Conservation (phyloP, 2,113 vertebrate genomes). For the Phocoena sinus region DNA sequence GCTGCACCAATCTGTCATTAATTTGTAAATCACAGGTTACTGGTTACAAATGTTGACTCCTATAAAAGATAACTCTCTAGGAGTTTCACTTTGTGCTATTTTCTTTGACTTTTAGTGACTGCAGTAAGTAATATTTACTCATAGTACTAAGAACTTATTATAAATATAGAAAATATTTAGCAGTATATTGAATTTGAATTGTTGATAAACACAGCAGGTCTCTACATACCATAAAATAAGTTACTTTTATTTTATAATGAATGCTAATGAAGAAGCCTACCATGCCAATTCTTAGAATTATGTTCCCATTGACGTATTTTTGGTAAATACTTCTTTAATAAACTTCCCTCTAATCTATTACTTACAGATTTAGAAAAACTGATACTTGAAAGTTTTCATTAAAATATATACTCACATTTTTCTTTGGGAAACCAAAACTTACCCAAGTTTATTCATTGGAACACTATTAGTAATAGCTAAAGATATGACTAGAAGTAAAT, state of each 20-base stretch:
- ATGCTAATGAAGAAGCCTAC: neutral
- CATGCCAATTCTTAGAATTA: neutral
- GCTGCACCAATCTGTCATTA: slow-evolving; percentile 48
- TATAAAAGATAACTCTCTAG: slow-evolving; percentile 45
- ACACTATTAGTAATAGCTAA: neutral
- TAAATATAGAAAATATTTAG: slow-evolving; percentile 15
- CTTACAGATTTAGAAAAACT: neutral
- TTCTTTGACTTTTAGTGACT: slow-evolving; percentile 46
- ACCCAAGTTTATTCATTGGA: neutral
- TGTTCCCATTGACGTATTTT: neutral
- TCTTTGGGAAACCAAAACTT: neutral
- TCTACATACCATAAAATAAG: neutral
- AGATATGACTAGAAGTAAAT: neutral
- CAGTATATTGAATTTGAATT: neutral
- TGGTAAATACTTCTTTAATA: neutral
- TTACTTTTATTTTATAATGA: neutral
- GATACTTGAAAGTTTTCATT: neutral
- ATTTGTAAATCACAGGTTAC: slow-evolving; percentile 69
- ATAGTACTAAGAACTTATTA: neutral
- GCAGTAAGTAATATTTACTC: slow-evolving; percentile 47
- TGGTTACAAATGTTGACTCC: slow-evolving; percentile 61
- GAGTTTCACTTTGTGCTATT: slow-evolving; percentile 48
- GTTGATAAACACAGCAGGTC: neutral
- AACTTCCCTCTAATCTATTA: neutral
- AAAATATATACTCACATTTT: neutral